These are phyloP conservation scores for Phataginus tetradactyla DNA, from an alignment of 2,797 vertebrate genomes.

Conservation along the genomic window DNA sequence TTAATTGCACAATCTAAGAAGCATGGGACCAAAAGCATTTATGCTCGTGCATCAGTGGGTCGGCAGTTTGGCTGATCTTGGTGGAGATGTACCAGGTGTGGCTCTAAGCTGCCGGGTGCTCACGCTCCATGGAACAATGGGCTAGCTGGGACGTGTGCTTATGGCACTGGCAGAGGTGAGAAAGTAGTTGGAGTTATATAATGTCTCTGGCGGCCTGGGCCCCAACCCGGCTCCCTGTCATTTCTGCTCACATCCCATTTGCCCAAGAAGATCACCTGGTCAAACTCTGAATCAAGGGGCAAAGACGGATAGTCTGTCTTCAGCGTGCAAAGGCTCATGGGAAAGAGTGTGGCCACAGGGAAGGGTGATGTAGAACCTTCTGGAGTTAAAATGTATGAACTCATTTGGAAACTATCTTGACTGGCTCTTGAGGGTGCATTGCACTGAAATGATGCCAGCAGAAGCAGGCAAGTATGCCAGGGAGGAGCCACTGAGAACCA, in stretches of 20 bases:
- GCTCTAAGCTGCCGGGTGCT: not conserved
- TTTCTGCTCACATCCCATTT: not conserved
- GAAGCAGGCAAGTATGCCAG: not conserved
- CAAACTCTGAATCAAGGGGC: not conserved
- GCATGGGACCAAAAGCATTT: not conserved
- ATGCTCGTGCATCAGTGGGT: not conserved
- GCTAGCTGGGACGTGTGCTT: not conserved
- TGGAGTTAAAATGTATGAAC: not conserved
- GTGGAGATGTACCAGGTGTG: not conserved
- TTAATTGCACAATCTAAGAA: not conserved
- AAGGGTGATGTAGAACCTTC: not conserved
- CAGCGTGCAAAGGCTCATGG: rapidly evolving
- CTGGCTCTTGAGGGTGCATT: not conserved
- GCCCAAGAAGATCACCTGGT: not conserved
- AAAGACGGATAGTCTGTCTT: not conserved
- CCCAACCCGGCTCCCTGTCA: not conserved
- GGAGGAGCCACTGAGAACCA: not conserved
- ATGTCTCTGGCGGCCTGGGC: not conserved
- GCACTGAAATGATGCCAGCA: not conserved
- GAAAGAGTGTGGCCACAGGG: not conserved
- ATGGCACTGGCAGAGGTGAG: too few species aligned
- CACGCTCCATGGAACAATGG: rapidly evolving
- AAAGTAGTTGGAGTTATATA: not conserved
- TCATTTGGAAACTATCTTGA: not conserved
- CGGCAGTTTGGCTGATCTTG: not conserved